Conservation (phyloP, 2,797 vertebrate genomes). For the Pitangus sulphuratus region DNA sequence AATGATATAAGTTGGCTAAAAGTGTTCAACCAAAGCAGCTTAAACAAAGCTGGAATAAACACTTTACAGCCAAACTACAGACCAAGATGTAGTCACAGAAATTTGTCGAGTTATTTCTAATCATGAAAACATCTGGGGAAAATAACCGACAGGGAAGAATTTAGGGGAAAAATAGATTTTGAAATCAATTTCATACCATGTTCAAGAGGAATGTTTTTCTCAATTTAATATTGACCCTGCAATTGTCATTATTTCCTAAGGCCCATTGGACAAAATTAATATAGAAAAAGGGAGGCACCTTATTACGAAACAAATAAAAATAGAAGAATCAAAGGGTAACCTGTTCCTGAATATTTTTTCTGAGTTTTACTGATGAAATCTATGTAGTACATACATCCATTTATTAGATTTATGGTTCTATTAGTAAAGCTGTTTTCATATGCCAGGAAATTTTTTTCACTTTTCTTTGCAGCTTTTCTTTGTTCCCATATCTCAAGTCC, state of each 20-base stretch:
- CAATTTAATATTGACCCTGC: neutral
- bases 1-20: neutral
- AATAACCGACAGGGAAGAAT: neutral
- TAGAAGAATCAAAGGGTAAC: slow-evolving; percentile 22
- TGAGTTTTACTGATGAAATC: slow-evolving; percentile 7
- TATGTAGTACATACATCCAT: neutral
- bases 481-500: neutral
- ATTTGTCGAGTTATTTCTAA: neutral
- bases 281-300: neutral
- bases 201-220: neutral
- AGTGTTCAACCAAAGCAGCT: slow-evolving; percentile 1
- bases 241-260: slow-evolving; percentile 21
- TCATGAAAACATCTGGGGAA: neutral
- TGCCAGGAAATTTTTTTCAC: neutral
- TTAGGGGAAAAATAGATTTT: neutral
- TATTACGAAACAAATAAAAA: slow-evolving; percentile 23
- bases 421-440: neutral
- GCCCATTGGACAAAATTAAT: slow-evolving; percentile 4
- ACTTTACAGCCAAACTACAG: neutral
- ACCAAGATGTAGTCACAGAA: neutral
- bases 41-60: slow-evolving; percentile 22
- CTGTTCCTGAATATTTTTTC: neutral
- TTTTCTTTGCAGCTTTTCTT: neutral
- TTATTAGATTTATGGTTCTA: slow-evolving; percentile 14
- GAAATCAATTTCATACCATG: neutral